Base-by-base conservation (phyloP, 1,140 invertebrate species). In the Ridgeia piscesae region DNA sequence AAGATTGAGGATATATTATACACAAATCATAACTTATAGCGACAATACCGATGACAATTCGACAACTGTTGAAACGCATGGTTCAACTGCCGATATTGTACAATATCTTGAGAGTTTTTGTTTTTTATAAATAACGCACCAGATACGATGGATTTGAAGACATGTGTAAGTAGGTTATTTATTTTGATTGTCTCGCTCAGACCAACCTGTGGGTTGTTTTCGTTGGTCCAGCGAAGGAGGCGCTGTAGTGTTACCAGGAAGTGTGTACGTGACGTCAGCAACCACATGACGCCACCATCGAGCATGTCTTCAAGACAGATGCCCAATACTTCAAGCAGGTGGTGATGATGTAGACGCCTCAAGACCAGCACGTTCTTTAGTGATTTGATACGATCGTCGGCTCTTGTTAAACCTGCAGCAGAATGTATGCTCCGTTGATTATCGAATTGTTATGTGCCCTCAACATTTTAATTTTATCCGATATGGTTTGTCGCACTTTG, bases 191-290 rank as follows among this genome's bases (percentile, higher is more conserved):
- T 2, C 33, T 42, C 17, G 21, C 89, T 42, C n/a, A 14, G 9
- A 17, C 89, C 2, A 34, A 90, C 89, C 89, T 90, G 34, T 42
- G 89, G 89, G n/a, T 90, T 34, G 89, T 90, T 90, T 90, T 90
- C 89, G 34, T n/a, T 90, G 35, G 34, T 90, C 89, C 89, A 90
- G 31, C 35, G 34, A 34, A 90, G 89, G 17, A 90, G 89, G 31
- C 89, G 89, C 89, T 90, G 89, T 33, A 90, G 89, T n/a, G 89
- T 35, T 14, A 90, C 89, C 89, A 35, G 34, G 89, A 34, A 34
- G 89, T 90, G 89, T 33, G 89, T 90, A 21, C 89, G 89, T 42
- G 34, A 34, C 35, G 89, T 35, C 89, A 90, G 34, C n/a, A 90
- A 2, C 89, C 34, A 42, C 31, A 90, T 14, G 58, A 77, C 58